These are phyloP conservation scores for Tribolium madens DNA, from an alignment of 1,140 invertebrate species.

Conservation along the genomic window DNA sequence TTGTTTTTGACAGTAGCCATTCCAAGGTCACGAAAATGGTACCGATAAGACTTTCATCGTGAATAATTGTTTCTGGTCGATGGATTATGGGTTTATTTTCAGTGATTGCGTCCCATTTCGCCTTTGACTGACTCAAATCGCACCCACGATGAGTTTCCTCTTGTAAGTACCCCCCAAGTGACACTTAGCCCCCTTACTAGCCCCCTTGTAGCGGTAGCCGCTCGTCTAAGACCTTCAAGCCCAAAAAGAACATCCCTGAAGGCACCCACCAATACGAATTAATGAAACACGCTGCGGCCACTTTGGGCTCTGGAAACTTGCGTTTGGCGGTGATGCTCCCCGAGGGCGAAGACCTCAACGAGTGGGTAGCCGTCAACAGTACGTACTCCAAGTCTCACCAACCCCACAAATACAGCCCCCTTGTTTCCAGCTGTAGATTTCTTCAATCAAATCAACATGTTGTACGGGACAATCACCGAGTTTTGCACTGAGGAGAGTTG, in stretches of 20 bases:
- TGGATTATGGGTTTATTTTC: slow-evolving; percentile 26
- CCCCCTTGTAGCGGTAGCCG: slow-evolving; percentile 75
- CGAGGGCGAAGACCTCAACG: slow-evolving; percentile 99
- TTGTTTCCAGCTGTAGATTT: slow-evolving; percentile 93
- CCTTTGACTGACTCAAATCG: neutral
- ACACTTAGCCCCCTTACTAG: neutral
- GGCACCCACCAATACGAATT: slow-evolving; percentile 99
- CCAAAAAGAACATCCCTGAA: slow-evolving; percentile 99
- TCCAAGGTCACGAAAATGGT: slow-evolving; percentile 29
- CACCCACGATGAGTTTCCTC: slow-evolving; percentile 64
- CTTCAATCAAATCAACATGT: slow-evolving; percentile 99
- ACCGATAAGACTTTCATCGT: slow-evolving; percentile 34
- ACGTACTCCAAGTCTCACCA: slow-evolving; percentile 65
- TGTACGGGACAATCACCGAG: slow-evolving; percentile 99
- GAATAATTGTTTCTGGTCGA: slow-evolving; percentile 23
- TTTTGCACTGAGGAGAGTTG: slow-evolving; percentile 99
- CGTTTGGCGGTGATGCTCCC: slow-evolving; percentile 96
- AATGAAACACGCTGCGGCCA: slow-evolving; percentile 99
- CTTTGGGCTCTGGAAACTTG: slow-evolving; percentile 96
- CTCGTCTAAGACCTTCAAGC: slow-evolving; percentile 97
- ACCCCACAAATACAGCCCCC: neutral
- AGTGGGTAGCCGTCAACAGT: slow-evolving; percentile 99
- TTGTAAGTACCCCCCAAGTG: slow-evolving; percentile 63
- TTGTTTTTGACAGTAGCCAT: slow-evolving; percentile 1
- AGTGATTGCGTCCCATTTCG: slow-evolving; percentile 18